A percentile compares a stretch with the other conserved stretches of the same genome.
phyloP scores from a whole-genome alignment of 2,113 vertebrate genomes.

The Zapornia atra region DNA sequence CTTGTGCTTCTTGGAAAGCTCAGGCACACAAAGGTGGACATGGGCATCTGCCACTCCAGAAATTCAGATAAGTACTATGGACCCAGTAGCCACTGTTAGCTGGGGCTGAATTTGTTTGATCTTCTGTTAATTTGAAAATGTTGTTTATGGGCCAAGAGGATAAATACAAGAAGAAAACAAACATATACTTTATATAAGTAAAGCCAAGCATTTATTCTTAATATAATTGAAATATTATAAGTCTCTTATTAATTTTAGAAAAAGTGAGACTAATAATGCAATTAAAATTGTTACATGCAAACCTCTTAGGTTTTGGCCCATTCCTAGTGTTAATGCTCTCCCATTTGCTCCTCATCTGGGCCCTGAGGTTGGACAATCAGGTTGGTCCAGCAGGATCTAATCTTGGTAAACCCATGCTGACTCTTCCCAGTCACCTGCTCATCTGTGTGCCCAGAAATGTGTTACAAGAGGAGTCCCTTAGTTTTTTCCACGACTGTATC shows the following conservation, averaged over 20 bases:
- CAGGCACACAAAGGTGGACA: not conserved
- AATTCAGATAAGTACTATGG: not conserved
- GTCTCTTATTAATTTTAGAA: not conserved
- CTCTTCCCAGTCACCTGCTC: not conserved
- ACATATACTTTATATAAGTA: not conserved
- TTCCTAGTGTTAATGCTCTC: not conserved
- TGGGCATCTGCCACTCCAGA: not conserved
- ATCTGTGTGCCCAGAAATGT: not conserved
- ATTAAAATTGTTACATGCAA: not conserved
- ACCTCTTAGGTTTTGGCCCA: not conserved
- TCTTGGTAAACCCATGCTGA: not conserved
- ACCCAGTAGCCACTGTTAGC: not conserved
- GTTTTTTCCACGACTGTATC: not conserved
- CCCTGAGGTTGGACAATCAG: not conserved
- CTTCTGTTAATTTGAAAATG: not conserved
- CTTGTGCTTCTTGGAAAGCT: not conserved
- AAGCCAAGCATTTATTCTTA: not conserved
- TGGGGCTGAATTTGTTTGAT: not conserved
- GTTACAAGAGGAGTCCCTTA: not conserved
- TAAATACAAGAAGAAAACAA: not conserved
- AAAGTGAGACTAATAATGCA: not conserved
- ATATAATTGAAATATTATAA: not conserved
- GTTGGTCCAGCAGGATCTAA: not conserved
- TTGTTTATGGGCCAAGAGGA: not conserved
- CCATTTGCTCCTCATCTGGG: not conserved